A percentile compares a stretch with the other conserved stretches of the same genome.
Evolutionary conservation across 2,888 invertebrate genomes (phyloP).

Genomic region (Pelosia muscerda): DNA sequence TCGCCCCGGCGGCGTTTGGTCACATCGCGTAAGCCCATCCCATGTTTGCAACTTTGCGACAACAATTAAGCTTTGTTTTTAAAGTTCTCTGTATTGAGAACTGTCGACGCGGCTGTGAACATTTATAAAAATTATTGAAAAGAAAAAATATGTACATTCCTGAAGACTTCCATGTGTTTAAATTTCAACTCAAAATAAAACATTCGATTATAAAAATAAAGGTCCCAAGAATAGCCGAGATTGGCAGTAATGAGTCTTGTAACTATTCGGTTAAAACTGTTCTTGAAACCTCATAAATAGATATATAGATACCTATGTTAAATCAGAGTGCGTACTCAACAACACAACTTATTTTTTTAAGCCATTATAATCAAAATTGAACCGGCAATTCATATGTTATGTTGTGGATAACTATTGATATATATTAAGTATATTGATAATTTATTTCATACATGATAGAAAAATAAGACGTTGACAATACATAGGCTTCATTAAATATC

Average conservation of each 20-base stretch:
- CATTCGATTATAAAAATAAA: conserved; percentile 17
- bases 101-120: conserved; percentile 85
- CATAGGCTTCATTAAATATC: conserved; percentile 10
- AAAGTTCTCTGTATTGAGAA: conserved; percentile 71
- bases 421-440: neutral
- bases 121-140: conserved; percentile 78
- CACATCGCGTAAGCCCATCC: conserved; percentile 92
- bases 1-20: conserved; percentile 88
- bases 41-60: conserved; percentile 86
- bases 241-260: too few relatives aligned
- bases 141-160: conserved; percentile 52
- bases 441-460: neutral
- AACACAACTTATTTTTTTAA: conserved; percentile 27
- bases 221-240: conserved; percentile 24
- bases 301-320: neutral
- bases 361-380: neutral
- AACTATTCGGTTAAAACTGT: conserved; percentile 16
- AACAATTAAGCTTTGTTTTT: conserved; percentile 87
- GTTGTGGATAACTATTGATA: neutral
- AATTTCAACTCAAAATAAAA: conserved; percentile 29
- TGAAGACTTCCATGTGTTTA: conserved; percentile 32
- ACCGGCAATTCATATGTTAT: neutral
- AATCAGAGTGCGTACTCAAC: conserved; percentile 19
- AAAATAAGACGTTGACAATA: neutral
- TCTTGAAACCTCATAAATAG: conserved; percentile 24